phyloP scores from a whole-genome alignment of 2,888 invertebrate genomes.

The Synergus umbraculus region DNA sequence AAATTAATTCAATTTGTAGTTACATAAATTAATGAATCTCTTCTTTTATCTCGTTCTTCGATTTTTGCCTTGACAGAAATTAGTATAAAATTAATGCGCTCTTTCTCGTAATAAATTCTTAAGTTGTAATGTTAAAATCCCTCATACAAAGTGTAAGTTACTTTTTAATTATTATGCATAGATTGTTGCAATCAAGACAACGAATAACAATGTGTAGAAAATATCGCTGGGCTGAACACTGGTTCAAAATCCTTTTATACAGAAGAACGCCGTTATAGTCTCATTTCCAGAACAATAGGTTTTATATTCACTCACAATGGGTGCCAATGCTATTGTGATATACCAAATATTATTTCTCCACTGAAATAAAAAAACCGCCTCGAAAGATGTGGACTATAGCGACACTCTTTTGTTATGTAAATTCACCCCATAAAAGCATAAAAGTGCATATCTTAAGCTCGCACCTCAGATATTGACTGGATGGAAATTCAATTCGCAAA shows the following conservation, averaged over 20 bases:
- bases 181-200: constrained; percentile 58
- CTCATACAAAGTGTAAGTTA: background rate
- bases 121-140: background rate
- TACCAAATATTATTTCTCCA: constrained; percentile 8
- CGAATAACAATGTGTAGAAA: constrained; percentile 54
- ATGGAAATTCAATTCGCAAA: constrained; percentile 41
- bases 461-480: constrained; percentile 40
- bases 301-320: background rate
- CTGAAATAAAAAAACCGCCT: background rate
- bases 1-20: constrained; percentile 21
- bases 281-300: constrained; percentile 7
- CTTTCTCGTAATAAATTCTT: constrained; percentile 5
- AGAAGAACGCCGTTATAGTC: constrained; percentile 1
- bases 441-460: background rate
- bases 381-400: constrained; percentile 13
- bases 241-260: constrained; percentile 13
- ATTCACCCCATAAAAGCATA: constrained; percentile 21
- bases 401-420: constrained; percentile 27
- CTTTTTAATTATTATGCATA: constrained; percentile 40
- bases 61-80: constrained; percentile 27
- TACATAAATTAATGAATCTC: background rate
- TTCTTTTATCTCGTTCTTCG: constrained; percentile 38
- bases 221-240: background rate
- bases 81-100: constrained; percentile 15
- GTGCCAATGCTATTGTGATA: constrained; percentile 21